These are phyloP conservation scores for Pipistrellus nathusii DNA, from an alignment of 2,797 vertebrate genomes.

Conservation along the genomic window DNA sequence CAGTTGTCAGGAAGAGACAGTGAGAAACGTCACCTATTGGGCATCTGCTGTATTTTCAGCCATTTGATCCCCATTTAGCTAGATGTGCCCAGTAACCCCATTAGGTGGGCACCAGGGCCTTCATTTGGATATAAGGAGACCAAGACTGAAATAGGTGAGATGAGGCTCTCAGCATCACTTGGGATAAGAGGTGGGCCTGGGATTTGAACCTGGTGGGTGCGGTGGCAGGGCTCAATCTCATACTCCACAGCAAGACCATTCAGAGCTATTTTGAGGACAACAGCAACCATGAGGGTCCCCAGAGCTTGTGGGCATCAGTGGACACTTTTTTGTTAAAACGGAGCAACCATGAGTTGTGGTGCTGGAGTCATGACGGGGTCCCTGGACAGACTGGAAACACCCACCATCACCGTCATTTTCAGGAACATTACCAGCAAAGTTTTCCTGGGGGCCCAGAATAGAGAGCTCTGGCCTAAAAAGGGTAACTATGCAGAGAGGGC, in stretches of 20 bases:
- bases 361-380: neutral
- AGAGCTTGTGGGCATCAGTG: neutral
- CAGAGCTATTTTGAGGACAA: neutral
- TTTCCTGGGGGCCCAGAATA: neutral
- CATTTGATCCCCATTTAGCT: neutral
- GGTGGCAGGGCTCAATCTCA: neutral
- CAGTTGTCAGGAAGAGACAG: neutral
- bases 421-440: slow-evolving; percentile 26
- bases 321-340: neutral
- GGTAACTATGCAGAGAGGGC: neutral
- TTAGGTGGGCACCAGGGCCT: neutral
- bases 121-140: neutral
- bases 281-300: neutral
- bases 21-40: no score
- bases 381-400: neutral
- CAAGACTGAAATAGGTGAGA: no score
- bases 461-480: slow-evolving; percentile 20
- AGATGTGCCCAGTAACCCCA: neutral
- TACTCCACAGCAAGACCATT: accelerated
- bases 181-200: neutral
- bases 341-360: accelerated
- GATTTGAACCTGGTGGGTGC: neutral
- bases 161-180: neutral
- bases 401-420: accelerated
- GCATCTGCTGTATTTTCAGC: neutral